Conservation (phyloP, 2,113 vertebrate genomes). For the Halcyon senegalensis region DNA sequence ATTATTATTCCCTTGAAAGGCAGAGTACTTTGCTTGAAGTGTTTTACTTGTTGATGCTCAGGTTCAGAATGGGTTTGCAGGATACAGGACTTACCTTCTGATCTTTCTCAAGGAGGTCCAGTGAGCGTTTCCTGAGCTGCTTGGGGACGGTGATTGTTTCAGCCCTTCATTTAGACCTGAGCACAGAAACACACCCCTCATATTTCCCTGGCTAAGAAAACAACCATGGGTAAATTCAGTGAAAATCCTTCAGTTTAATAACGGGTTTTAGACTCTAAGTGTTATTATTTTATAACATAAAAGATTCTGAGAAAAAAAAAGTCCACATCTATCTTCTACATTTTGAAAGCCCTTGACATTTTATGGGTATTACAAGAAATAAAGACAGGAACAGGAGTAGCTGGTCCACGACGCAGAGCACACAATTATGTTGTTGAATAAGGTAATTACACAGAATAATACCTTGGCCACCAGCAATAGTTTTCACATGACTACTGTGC, state of each 20-base stretch:
- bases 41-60: neutral
- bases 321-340: neutral
- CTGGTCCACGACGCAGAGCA: neutral
- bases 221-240: neutral
- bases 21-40: neutral
- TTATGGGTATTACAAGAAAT: neutral
- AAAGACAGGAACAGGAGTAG: neutral
- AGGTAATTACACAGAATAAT: neutral
- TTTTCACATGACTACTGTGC: neutral
- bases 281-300: neutral
- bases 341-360: neutral
- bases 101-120: neutral
- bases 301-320: neutral
- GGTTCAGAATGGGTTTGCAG: neutral
- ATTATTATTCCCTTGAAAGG: neutral
- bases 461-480: neutral
- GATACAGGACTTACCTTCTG: neutral
- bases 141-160: neutral
- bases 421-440: neutral
- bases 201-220: neutral
- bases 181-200: neutral
- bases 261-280: neutral
- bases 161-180: neutral
- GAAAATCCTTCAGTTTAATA: neutral
- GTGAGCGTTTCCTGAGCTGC: neutral